Conservation (phyloP, 2,888 invertebrate species). For the Drosophila villosipedis region DNA sequence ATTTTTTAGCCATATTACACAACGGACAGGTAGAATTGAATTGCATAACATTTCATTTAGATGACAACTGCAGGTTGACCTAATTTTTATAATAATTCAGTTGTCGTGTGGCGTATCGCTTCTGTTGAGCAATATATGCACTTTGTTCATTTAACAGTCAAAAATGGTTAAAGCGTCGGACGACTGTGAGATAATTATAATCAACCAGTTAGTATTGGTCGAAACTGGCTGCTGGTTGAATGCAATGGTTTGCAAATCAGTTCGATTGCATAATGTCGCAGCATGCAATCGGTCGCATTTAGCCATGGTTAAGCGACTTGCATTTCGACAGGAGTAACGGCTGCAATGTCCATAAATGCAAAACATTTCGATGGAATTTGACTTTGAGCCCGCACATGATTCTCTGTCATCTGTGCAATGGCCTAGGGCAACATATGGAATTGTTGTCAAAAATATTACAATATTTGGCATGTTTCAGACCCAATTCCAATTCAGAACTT, state of each 20-base stretch:
- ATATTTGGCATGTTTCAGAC: constrained; percentile 46
- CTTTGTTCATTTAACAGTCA: not conserved
- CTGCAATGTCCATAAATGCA: not conserved
- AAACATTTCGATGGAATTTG: constrained; percentile 6
- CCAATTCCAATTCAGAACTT: constrained; percentile 26
- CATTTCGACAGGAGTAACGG: constrained; percentile 3
- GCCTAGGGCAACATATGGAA: constrained; percentile 47
- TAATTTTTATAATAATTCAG: constrained; percentile 19
- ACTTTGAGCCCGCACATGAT: constrained; percentile 2
- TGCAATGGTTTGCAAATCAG: constrained; percentile 42
- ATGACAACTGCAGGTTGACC: not conserved
- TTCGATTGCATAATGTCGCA: constrained; percentile 20
- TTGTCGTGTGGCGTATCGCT: not conserved
- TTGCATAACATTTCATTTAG: not conserved
- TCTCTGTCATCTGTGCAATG: not conserved
- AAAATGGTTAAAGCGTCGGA: constrained; percentile 31
- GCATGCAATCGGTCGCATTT: not conserved
- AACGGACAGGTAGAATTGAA: not conserved
- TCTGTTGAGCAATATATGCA: not conserved
- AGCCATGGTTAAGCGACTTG: not conserved
- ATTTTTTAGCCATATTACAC: not conserved
- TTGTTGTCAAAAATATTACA: constrained; percentile 51
- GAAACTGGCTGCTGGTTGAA: constrained; percentile 11
- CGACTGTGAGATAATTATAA: constrained; percentile 15
- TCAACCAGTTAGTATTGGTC: not conserved